These are phyloP conservation scores for Fregata magnificens DNA, from an alignment of 2,113 vertebrate genomes.

Conservation along the genomic window DNA sequence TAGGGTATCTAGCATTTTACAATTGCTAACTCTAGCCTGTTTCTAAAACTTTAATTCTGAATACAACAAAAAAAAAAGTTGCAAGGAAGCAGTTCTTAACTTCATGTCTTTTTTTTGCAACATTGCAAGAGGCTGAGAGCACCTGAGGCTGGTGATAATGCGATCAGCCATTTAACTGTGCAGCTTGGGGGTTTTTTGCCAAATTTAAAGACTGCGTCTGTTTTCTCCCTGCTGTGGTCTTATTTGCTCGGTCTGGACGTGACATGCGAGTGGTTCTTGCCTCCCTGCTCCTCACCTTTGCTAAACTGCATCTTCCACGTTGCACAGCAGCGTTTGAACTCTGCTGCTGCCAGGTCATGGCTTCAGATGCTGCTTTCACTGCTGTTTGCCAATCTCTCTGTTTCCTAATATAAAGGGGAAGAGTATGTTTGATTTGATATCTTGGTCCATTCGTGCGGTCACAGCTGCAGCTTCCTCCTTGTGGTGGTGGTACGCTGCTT, in stretches of 20 bases:
- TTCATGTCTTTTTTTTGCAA: background rate
- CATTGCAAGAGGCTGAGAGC: background rate
- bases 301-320: background rate
- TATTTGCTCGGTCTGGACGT: accelerated
- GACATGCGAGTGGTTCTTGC: background rate
- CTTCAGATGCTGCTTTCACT: background rate
- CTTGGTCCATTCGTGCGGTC: background rate
- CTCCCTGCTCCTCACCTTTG: background rate
- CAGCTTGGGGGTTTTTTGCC: background rate
- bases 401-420: background rate
- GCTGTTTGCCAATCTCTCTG: background rate
- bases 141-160: background rate
- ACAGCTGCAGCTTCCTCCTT: background rate
- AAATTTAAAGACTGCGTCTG: background rate
- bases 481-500: background rate
- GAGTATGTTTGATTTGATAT: accelerated
- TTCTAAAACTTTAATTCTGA: background rate
- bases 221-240: background rate
- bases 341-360: background rate
- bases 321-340: background rate
- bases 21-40: background rate
- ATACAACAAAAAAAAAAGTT: background rate
- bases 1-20: background rate
- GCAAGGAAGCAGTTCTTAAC: background rate
- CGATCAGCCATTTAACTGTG: background rate